phyloP scores from a whole-genome alignment of 1,140 invertebrate genomes.

The Amyelois transitella region DNA sequence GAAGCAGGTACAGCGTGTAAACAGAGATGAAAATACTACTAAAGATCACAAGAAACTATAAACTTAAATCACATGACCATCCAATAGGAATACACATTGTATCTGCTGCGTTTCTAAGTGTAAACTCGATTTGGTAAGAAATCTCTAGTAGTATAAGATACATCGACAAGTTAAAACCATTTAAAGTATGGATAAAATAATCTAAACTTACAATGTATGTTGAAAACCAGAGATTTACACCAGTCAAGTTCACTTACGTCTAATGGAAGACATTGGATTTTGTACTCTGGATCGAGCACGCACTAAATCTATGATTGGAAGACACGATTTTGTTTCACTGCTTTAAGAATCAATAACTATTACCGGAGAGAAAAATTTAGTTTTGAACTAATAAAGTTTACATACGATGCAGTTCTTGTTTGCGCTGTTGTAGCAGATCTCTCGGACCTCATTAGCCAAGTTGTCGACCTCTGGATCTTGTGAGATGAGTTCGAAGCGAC shows the following conservation, averaged over 20 bases:
- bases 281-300: constrained; percentile 28
- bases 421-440: constrained; percentile 64
- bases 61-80: constrained; percentile 31
- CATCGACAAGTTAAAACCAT: not conserved
- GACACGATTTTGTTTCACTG: constrained; percentile 72
- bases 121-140: not conserved
- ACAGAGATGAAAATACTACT: constrained; percentile 8
- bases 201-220: not conserved
- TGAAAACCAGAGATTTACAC: constrained; percentile 10
- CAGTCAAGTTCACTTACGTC: constrained; percentile 41
- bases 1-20: constrained; percentile 1
- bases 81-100: constrained; percentile 1
- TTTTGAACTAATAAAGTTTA: constrained; percentile 54
- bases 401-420: constrained; percentile 59
- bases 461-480: constrained; percentile 71
- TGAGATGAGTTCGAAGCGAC: constrained; percentile 53
- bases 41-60: constrained; percentile 25
- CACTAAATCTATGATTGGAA: constrained; percentile 66
- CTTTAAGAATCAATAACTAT: constrained; percentile 43
- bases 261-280: constrained; percentile 67
- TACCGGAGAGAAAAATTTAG: constrained; percentile 15
- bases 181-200: not conserved
- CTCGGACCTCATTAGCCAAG: constrained; percentile 73
- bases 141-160: not conserved
- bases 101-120: constrained; percentile 8